Evolutionary conservation across 2,888 invertebrate species (phyloP).

Genomic region (Myathropa florea): DNA sequence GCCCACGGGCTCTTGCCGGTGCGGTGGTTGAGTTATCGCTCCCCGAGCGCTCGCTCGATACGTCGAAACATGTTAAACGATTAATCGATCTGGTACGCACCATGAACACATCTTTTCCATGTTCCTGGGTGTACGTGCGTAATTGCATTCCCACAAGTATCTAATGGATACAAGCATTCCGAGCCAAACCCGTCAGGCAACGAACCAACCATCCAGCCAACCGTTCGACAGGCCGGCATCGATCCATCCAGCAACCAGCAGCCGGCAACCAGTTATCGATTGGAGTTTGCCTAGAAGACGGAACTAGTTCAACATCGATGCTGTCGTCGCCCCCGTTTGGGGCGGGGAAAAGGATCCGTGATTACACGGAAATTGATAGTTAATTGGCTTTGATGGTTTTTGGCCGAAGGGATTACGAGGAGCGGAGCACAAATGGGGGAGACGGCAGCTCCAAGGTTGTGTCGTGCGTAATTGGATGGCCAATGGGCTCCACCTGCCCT

Average conservation of each 20-base stretch:
- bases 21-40: neutral
- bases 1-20: neutral
- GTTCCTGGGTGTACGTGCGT: constrained; percentile 39
- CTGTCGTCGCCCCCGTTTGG: neutral
- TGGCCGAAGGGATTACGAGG: constrained; percentile 54
- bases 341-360: constrained; percentile 34
- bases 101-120: constrained; percentile 64
- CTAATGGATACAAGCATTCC: constrained; percentile 53
- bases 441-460: neutral
- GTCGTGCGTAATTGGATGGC: neutral
- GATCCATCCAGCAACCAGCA: neutral
- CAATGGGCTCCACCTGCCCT: neutral
- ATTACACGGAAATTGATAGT: constrained; percentile 70
- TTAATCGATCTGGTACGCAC: constrained; percentile 62
- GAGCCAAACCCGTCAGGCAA: neutral
- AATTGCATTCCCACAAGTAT: constrained; percentile 61
- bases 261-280: constrained; percentile 14
- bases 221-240: too few relatives aligned
- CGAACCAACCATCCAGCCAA: neutral
- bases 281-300: neutral
- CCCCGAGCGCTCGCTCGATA: constrained; percentile 12
- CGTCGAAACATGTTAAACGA: constrained; percentile 64
- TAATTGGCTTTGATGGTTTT: constrained; percentile 65
- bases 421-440: neutral
- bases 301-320: constrained; percentile 1